These are phyloP conservation scores for Andrena flavipes DNA, from an alignment of 2,888 invertebrate species.

Conservation along the genomic window DNA sequence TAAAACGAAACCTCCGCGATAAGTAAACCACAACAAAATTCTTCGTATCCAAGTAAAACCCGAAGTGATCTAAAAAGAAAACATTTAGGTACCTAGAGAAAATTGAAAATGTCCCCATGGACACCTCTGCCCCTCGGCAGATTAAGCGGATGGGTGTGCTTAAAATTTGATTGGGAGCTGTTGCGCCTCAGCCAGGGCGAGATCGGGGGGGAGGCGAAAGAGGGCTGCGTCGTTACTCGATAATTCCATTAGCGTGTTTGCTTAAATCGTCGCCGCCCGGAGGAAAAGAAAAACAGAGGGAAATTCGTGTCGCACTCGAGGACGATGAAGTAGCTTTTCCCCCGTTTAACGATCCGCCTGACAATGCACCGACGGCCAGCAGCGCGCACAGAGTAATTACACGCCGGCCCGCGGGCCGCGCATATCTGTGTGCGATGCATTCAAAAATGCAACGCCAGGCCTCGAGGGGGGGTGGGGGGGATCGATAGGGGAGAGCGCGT, in stretches of 20 bases:
- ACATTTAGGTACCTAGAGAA: background rate
- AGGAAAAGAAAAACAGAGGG: background rate
- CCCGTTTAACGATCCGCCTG: conserved; percentile 40
- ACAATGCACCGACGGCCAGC: conserved; percentile 23
- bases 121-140: background rate
- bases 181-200: too few relatives aligned
- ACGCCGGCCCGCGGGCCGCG: background rate
- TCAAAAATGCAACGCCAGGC: conserved; percentile 30
- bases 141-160: background rate
- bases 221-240: background rate
- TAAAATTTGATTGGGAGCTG: conserved; percentile 1
- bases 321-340: conserved; percentile 21
- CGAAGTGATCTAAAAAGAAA: background rate
- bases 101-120: too few relatives aligned
- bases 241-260: conserved; percentile 27
- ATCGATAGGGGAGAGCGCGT: conserved; percentile 20
- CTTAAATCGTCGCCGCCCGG: background rate
- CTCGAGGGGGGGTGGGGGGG: background rate
- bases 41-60: too few relatives aligned
- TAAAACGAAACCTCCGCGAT: background rate
- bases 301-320: conserved; percentile 20
- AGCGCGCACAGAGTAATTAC: conserved; percentile 18
- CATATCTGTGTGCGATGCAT: background rate
- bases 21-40: too few relatives aligned
- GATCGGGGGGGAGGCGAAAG: background rate